Percentiles rank a stretch among this genome's conserved stretches.
phyloP scores from a whole-genome alignment of 1,140 invertebrate species.

The Drosophila jambulina region DNA sequence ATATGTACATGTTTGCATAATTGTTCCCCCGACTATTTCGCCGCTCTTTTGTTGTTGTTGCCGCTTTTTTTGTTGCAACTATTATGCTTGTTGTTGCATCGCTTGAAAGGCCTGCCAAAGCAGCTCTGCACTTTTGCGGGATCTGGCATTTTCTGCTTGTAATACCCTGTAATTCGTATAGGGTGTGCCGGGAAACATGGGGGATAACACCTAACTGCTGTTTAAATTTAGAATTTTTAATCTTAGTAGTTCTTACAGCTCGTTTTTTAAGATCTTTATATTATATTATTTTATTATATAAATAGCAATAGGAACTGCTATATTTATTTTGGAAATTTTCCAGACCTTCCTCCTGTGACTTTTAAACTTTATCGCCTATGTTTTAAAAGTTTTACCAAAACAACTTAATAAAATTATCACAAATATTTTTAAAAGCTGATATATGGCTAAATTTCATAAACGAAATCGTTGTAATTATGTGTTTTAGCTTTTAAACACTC shows the following conservation, averaged over 20 bases:
- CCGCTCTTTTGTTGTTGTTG: constrained; percentile 22
- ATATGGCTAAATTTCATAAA: too few species aligned
- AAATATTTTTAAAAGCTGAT: too few species aligned
- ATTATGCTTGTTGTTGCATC: constrained; percentile 33
- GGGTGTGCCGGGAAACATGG: not conserved
- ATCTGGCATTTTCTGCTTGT: constrained; percentile 27
- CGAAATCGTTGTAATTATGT: too few species aligned
- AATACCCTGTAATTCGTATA: constrained; percentile 38
- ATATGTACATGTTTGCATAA: constrained; percentile 51
- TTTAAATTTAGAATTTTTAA: not conserved
- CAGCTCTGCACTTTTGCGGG: constrained; percentile 59
- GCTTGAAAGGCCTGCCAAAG: constrained; percentile 67
- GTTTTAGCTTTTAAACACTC: too few species aligned
- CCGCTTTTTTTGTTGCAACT: constrained; percentile 18
- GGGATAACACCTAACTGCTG: not conserved
- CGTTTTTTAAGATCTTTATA: too few species aligned
- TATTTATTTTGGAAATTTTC: too few species aligned
- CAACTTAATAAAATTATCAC: too few species aligned
- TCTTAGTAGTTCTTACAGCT: not conserved
- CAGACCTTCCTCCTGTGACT: not conserved
- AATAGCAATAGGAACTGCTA: too few species aligned
- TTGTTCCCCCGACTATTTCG: constrained; percentile 60
- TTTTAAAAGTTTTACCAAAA: too few species aligned
- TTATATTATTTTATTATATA: too few species aligned
- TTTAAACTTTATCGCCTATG: too few species aligned